phyloP scores from a whole-genome alignment of 2,113 vertebrate genomes.

The Dipodomys ordii region DNA sequence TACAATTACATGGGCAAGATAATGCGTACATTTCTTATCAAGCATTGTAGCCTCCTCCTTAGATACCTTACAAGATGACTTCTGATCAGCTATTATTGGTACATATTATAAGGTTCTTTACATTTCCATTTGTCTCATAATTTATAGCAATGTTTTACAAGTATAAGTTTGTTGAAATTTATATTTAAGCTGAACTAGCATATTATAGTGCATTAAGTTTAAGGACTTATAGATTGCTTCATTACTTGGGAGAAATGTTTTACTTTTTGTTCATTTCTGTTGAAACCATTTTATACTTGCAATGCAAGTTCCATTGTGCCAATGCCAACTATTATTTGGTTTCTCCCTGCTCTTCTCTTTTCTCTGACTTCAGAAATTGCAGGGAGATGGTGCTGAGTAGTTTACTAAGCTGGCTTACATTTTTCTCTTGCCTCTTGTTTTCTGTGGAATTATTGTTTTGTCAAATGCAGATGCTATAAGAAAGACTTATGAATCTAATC shows the following conservation, averaged over 20 bases:
- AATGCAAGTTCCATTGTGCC: conserved; percentile 32
- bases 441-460: conserved; percentile 51
- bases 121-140: conserved; percentile 17
- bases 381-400: background rate
- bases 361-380: background rate
- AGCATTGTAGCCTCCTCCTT: too few relatives aligned
- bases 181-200: conserved; percentile 62
- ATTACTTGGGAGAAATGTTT: conserved; percentile 66
- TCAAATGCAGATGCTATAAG: background rate
- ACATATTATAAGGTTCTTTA: background rate
- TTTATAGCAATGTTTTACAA: conserved; percentile 40
- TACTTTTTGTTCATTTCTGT: conserved; percentile 39
- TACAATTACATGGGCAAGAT: too few relatives aligned
- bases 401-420: conserved; percentile 29
- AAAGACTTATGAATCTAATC: conserved; percentile 56
- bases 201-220: conserved; percentile 41
- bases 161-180: conserved; percentile 60
- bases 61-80: background rate
- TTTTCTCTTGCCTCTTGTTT: conserved; percentile 33
- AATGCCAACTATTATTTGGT: background rate
- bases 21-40: too few relatives aligned
- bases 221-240: background rate
- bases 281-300: conserved; percentile 30
- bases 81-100: background rate
- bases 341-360: background rate